Base-by-base conservation (phyloP, 2,888 invertebrate genomes). In the Drosophila mulleri region DNA sequence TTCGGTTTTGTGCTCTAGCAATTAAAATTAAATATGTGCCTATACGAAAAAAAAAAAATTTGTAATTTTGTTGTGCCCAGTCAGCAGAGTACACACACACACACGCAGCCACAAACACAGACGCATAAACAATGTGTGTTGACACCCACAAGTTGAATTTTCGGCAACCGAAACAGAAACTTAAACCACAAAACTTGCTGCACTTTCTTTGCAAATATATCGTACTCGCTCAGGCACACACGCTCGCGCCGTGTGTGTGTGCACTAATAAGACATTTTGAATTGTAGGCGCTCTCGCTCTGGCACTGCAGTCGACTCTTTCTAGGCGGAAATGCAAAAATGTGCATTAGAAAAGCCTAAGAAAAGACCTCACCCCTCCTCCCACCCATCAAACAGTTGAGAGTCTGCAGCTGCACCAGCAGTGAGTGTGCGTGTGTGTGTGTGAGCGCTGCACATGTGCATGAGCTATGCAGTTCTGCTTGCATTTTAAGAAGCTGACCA, bases 321-420 rank as follows among this genome's bases (percentile, higher is more conserved):
- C 88, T 88, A 70, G 71, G 67, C 39, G 78, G 71, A 84, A 89
- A 88, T 85, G 84, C 84, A 85, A 85, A 85, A 85, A 85, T 85
- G 89, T 85, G 90, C 90, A 84, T 84, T 89, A 82, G 84, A 82
- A 89, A 88, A 89, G 88, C 80, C 88, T 90, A 85, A 85, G 84
- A 85, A 83, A 77, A 79, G 50, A 82, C 88, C 48, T 50, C 48
- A 23, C 18, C n/a, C 0, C 29, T 6, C 68, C 61, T 26, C 70
- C 69, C 52, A 14, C 11, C 2, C 7, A 14, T 29, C 74, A 57
- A 82, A 72, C 83, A 67, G 68, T 77, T 77, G 41, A 57, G 41
- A 57, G 47, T 65, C 58, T 65, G 66, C 67, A 62, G 64, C 58
- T 73, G 68, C 72, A 72, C 52, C 48, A 57, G 65, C 20, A 47